phyloP scores from a whole-genome alignment of 2,888 invertebrate genomes.

The Mantis religiosa region DNA sequence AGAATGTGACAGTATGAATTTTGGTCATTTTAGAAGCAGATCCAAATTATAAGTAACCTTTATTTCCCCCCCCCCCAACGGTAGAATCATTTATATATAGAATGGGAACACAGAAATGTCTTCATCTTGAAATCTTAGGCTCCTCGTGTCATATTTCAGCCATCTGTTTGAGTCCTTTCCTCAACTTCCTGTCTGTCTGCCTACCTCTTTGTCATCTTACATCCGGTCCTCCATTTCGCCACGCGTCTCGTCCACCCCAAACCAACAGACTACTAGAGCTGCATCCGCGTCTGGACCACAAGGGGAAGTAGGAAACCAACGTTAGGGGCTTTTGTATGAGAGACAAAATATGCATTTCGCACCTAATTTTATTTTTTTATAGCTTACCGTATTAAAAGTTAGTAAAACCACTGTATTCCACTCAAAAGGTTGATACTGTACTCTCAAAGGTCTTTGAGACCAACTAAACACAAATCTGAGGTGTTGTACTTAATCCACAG shows the following conservation, averaged over 20 bases:
- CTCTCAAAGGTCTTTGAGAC: too few relatives aligned
- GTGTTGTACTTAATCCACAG: too few relatives aligned
- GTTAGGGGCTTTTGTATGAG: too few relatives aligned
- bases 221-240: not conserved
- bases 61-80: not conserved
- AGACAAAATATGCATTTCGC: too few relatives aligned
- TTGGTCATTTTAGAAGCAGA: not conserved
- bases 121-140: slow-evolving; percentile 1
- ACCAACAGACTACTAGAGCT: not conserved
- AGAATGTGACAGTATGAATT: not conserved
- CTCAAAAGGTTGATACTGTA: too few relatives aligned
- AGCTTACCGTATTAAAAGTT: too few relatives aligned
- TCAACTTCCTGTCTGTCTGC: slow-evolving; percentile 26
- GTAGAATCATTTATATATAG: not conserved
- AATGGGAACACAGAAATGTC: not conserved
- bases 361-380: too few relatives aligned
- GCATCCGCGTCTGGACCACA: not conserved
- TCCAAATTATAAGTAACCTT: not conserved
- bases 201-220: slow-evolving; percentile 8
- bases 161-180: slow-evolving; percentile 19
- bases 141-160: slow-evolving; percentile 19
- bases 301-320: not conserved
- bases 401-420: too few relatives aligned
- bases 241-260: not conserved
- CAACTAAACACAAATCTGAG: too few relatives aligned